A percentile compares a stretch with the other conserved stretches of the same genome.
Conservation (phyloP, 1,140 invertebrate species). For the Sipha flava region DNA sequence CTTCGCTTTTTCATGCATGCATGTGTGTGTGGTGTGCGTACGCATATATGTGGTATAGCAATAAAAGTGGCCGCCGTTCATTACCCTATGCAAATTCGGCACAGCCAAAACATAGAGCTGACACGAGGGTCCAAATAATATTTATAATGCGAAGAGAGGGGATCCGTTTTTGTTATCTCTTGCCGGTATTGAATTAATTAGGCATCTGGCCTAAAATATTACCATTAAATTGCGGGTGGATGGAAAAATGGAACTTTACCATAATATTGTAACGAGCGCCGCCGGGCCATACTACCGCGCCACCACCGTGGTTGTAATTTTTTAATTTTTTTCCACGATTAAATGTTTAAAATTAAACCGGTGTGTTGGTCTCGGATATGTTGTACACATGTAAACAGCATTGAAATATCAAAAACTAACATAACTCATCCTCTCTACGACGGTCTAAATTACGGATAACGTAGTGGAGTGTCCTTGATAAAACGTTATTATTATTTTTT, state of each 20-base stretch:
- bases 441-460: no score
- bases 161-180: slow-evolving; percentile 30
- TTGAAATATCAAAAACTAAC: no score
- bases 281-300: background rate
- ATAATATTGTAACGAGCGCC: no score
- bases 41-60: background rate
- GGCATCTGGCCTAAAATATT: slow-evolving; percentile 23
- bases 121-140: slow-evolving; percentile 30
- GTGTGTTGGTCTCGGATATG: no score
- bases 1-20: background rate
- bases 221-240: slow-evolving; percentile 22
- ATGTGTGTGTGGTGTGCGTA: background rate
- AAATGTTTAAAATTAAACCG: no score
- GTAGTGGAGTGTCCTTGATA: no score
- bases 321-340: no score
- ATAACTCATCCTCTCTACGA: no score
- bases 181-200: slow-evolving; percentile 31
- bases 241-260: slow-evolving; percentile 1
- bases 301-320: no score
- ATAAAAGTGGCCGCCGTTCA: slow-evolving; percentile 27
- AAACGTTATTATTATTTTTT: no score
- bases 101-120: background rate
- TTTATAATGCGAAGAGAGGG: background rate
- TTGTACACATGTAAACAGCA: no score
- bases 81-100: slow-evolving; percentile 30